Percentiles rank a stretch among this genome's conserved stretches.
These are phyloP conservation scores for Tokudaia tokunoshimensis DNA, from an alignment of 2,797 vertebrate species.

Conservation along the genomic window DNA sequence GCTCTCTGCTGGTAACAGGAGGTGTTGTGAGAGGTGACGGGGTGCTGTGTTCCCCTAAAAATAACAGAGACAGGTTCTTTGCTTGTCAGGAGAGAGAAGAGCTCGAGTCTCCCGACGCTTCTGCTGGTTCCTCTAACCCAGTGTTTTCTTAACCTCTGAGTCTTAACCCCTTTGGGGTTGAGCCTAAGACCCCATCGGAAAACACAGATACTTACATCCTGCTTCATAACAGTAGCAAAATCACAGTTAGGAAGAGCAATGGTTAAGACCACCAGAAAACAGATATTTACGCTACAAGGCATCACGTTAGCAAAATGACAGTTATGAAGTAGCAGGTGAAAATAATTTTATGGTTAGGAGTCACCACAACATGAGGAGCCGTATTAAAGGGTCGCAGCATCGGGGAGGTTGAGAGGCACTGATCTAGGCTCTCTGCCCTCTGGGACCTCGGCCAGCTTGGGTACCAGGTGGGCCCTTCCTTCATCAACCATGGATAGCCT, in stretches of 20 bases:
- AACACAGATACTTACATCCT: not conserved
- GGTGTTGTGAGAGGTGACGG: slow-evolving; percentile 20
- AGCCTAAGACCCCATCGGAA: not conserved
- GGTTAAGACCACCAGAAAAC: not conserved
- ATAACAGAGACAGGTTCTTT: slow-evolving; percentile 26
- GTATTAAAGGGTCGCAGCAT: not conserved
- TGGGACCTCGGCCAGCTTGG: not conserved
- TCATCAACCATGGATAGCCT: rapidly evolving
- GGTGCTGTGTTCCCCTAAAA: slow-evolving; percentile 62
- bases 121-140: not conserved
- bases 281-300: not conserved
- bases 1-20: slow-evolving; percentile 27
- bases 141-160: not conserved
- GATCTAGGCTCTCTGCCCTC: not conserved
- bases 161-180: not conserved
- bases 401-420: not conserved
- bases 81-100: slow-evolving; percentile 43
- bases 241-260: not conserved
- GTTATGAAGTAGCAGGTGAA: not conserved
- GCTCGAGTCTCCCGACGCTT: not conserved
- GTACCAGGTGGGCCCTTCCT: rapidly evolving
- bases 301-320: not conserved
- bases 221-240: not conserved
- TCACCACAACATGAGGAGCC: not conserved
- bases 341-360: not conserved